Percentiles rank a stretch among this genome's conserved stretches.
These are phyloP conservation scores for Verasper variegatus DNA, from an alignment of 2,113 vertebrate genomes.

Conservation along the genomic window DNA sequence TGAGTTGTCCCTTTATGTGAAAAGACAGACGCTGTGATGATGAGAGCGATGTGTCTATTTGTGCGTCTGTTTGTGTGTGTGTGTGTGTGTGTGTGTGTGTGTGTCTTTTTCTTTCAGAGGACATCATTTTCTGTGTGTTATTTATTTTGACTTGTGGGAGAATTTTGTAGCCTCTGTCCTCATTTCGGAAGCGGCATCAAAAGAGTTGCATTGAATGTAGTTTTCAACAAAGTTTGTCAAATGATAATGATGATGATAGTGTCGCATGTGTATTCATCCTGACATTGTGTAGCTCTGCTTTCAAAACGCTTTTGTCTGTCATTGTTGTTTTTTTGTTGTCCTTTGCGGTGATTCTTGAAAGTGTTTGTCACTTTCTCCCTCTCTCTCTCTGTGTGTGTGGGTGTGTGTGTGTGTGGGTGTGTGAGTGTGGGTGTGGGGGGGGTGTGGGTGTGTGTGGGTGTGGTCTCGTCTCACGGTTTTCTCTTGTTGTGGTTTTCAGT, in stretches of 20 bases:
- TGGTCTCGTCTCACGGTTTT: conserved; percentile 26
- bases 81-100: background rate
- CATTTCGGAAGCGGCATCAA: background rate
- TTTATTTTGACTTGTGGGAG: conserved; percentile 26
- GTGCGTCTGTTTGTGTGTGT: background rate
- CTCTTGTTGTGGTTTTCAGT: conserved; percentile 75
- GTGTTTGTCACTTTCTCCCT: background rate
- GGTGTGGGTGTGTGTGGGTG: conserved; percentile 3
- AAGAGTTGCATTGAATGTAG: conserved; percentile 3
- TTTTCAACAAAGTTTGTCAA: background rate
- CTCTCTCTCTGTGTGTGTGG: background rate
- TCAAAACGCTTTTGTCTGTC: background rate
- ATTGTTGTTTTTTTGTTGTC: background rate
- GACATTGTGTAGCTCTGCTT: background rate
- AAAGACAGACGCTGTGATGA: conserved; percentile 13
- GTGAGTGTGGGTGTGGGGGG: too few relatives aligned
- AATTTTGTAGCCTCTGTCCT: conserved; percentile 9
- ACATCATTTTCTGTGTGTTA: background rate
- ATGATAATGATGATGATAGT: conserved; percentile 1
- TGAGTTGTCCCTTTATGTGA: conserved; percentile 21
- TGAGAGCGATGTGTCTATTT: conserved; percentile 12
- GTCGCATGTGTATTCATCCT: background rate
- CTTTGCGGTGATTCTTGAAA: conserved; percentile 11
- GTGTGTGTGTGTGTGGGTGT: too few relatives aligned
- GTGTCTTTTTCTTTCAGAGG: background rate